Percentiles rank a stretch among this genome's conserved stretches.
Conservation (phyloP, 1,140 invertebrate genomes). For the Euglossa dilemma region DNA sequence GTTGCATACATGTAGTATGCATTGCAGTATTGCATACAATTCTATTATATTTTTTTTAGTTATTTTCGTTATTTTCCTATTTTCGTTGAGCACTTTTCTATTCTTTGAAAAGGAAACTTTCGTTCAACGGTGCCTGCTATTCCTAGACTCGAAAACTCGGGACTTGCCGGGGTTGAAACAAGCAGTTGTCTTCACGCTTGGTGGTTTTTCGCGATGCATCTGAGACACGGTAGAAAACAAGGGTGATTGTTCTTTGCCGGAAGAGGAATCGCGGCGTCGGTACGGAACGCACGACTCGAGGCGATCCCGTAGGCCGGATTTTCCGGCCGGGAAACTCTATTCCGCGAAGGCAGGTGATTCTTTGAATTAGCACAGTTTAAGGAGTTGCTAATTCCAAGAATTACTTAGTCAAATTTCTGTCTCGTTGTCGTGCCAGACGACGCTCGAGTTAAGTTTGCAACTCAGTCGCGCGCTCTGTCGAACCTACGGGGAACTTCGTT, state of each 20-base stretch:
- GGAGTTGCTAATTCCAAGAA: not conserved
- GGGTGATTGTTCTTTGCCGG: not conserved
- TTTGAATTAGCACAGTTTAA: not conserved
- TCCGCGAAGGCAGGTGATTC: slow-evolving; percentile 16
- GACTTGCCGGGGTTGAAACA: not conserved
- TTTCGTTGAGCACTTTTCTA: not conserved
- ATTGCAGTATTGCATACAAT: too few species aligned
- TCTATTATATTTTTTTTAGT: too few species aligned
- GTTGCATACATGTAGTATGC: too few species aligned
- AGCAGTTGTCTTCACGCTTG: not conserved
- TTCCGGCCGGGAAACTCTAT: slow-evolving; percentile 10
- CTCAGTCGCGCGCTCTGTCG: not conserved
- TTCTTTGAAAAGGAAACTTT: not conserved
- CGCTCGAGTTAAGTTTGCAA: not conserved
- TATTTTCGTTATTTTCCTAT: too few species aligned
- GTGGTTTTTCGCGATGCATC: not conserved
- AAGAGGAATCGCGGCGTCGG: not conserved
- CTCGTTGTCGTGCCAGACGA: slow-evolving; percentile 23
- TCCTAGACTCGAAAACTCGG: not conserved
- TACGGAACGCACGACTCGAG: not conserved
- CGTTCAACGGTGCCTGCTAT: too few species aligned
- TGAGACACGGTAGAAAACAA: not conserved
- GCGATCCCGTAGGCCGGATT: not conserved
- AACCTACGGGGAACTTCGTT: slow-evolving; percentile 38
- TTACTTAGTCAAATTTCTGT: not conserved